Evolutionary conservation across 2,888 invertebrate genomes (phyloP), one percentile per base, ranked within the genome.

Genomic region (Empis livida): DNA sequence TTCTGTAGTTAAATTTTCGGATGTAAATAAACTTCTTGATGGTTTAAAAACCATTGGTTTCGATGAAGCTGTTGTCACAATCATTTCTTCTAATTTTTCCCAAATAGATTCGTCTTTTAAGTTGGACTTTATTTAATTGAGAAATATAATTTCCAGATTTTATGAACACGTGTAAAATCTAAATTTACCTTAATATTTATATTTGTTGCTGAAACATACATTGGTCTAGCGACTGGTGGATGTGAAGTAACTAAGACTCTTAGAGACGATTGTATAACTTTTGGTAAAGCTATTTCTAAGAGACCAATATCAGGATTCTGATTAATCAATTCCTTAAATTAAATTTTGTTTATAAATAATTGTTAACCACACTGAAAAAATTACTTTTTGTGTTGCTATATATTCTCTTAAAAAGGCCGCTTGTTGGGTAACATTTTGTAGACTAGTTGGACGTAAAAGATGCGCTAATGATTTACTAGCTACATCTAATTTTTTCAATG

Each of bases 361-460:
- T 40, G 5, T 16, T 13, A 15, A 40, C 5, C 8, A 16, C 10
- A 39, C n/a, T n/a, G n/a, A 40, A 8, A 40, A 16, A 17, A 14
- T 6, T 62, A 90, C 91, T 73, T 84, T 84, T 61, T 86, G 84
- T 42, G 85, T 86, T 56, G 81, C 79, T 61, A 93, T 77, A 71
- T 89, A 94, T 71, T 94, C 94, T 56, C 85, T 77, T 47, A 94
- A 73, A 71, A 90, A 93, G 55, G 83, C 78, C 40, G 79, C 76
- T 67, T 90, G 90, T 62, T 87, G 87, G 43, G 74, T 71, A 3
- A 79, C 74, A 49, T 79, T 78, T 64, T 88, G 88, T 53, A 77
- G 74, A 58, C 82, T 82, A 37, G 77, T 74, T 15, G 81, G 80
- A 44, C 78, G 76, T 42, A 90, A 71, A 52, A 94, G 75, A 59